A percentile compares a stretch with the other conserved stretches of the same genome.
These are phyloP conservation scores for Notarius quadriscutis DNA, from an alignment of 2,113 vertebrate genomes.

Conservation along the genomic window DNA sequence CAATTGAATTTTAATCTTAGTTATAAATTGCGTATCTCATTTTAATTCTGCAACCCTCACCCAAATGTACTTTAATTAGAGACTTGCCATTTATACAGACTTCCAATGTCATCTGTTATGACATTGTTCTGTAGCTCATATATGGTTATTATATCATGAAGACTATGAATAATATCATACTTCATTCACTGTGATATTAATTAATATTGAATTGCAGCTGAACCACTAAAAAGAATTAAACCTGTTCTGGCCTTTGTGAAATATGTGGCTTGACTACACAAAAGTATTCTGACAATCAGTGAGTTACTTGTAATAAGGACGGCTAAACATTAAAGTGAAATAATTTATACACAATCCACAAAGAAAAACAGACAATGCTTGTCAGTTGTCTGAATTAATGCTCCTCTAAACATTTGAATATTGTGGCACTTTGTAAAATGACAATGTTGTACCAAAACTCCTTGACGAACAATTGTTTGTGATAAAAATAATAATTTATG, in stretches of 20 bases:
- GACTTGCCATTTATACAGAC: constrained; percentile 35
- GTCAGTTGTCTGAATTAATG: not conserved
- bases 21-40: constrained; percentile 47
- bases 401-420: not conserved
- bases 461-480: constrained; percentile 12
- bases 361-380: not conserved
- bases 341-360: not conserved
- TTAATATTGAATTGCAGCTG: constrained; percentile 22
- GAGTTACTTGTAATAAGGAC: not conserved
- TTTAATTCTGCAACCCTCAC: constrained; percentile 46
- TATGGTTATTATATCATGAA: constrained; percentile 15
- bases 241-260: not conserved
- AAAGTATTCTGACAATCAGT: not conserved
- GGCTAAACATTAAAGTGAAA: not conserved
- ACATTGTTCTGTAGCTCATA: not conserved
- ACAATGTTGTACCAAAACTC: not conserved
- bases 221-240: not conserved
- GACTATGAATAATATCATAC: constrained; percentile 24
- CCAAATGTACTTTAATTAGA: constrained; percentile 38
- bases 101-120: constrained; percentile 32
- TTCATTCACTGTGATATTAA: not conserved
- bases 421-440: not conserved
- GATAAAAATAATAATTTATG: not conserved
- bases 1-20: constrained; percentile 33
- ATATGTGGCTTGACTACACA: not conserved